These are phyloP conservation scores for Ormyrus nitidulus DNA, from an alignment of 2,888 invertebrate species.

Conservation along the genomic window DNA sequence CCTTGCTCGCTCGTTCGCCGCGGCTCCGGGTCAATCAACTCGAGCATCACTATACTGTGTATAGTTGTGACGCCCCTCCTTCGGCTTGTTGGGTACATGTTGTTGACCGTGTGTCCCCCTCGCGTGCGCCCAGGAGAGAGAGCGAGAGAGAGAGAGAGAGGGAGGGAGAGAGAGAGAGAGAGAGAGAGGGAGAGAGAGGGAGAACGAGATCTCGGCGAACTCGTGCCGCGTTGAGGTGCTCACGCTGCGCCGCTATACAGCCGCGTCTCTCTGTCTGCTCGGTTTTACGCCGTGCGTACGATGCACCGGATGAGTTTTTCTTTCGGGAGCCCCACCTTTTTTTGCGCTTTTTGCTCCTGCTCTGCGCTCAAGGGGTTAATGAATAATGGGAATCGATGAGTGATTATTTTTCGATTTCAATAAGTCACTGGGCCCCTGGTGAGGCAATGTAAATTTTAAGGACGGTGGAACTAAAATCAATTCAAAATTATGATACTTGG, in stretches of 20 bases:
- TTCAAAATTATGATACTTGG: too few relatives aligned
- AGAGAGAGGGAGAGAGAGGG: too few relatives aligned
- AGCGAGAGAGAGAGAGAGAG: too few relatives aligned
- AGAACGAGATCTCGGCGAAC: conserved; percentile 54
- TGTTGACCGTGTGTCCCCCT: conserved; percentile 60
- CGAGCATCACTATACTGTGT: conserved; percentile 61
- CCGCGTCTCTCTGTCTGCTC: conserved; percentile 52
- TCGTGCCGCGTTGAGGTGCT: conserved; percentile 61
- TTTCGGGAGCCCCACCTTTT: too few relatives aligned
- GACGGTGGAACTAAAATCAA: too few relatives aligned
- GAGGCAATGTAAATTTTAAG: too few relatives aligned
- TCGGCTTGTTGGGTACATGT: conserved; percentile 63
- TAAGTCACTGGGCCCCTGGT: too few relatives aligned
- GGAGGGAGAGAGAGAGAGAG: too few relatives aligned
- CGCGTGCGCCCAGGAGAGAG: conserved; percentile 23
- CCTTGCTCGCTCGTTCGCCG: conserved; percentile 39
- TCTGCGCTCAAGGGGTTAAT: too few relatives aligned
- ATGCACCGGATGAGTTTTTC: neutral
- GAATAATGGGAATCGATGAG: too few relatives aligned
- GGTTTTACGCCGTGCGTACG: conserved; percentile 16
- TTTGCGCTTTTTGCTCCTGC: too few relatives aligned
- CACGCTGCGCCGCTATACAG: conserved; percentile 48
- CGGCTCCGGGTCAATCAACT: conserved; percentile 74
- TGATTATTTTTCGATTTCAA: too few relatives aligned
- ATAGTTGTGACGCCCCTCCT: conserved; percentile 66